Evolutionary conservation across 2,797 vertebrate species (phyloP), one percentile per base, ranked within the genome.

Genomic region (Chaunax sp.): DNA sequence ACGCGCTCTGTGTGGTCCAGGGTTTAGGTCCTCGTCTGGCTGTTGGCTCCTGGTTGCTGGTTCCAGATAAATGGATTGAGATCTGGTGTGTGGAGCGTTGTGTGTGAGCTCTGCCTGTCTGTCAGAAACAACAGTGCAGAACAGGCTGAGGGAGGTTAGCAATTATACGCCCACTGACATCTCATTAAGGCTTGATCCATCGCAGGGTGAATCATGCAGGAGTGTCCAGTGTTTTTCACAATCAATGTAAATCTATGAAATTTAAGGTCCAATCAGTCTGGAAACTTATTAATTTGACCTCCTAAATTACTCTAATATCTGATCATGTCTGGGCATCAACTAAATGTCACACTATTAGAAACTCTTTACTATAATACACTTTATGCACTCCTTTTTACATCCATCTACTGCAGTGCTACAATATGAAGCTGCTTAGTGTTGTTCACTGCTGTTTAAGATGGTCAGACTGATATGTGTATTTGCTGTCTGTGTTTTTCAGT

Each of bases 401-500:
- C n/a, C 20, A 11, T 49, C 19, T 35, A 5, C 40, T 54, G 10
- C 18, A 35, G 10, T 20, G 14, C 9, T 30, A 6, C 26, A 33
- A 16, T 13, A 16, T 18, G 33, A 18, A 38, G 53, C 46, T 53
- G 22, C 19, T 51, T 20, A 37, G 13, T 6, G 0, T 0, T 16
- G 4, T 9, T 16, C 28, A 15, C 22, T 6, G 10, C 7, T 64
- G 14, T 35, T 37, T 13, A 38, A 64, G 5, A 3, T 0, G 2
- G 0, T 69, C 28, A 30, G 16, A 40, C 53, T 69, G 19, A 45
- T 11, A 1, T 5, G 26, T 30, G 11, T 65, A 44, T 38, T 8
- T 5, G 12, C 14, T 67, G n/a, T 41, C 66, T 82, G 46, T 84
- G 44, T 80, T 67, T 89, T 86, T 53, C 77, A 99, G 97, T 99